phyloP scores from a whole-genome alignment of 2,113 vertebrate species.

The Opisthocomus hoazin region DNA sequence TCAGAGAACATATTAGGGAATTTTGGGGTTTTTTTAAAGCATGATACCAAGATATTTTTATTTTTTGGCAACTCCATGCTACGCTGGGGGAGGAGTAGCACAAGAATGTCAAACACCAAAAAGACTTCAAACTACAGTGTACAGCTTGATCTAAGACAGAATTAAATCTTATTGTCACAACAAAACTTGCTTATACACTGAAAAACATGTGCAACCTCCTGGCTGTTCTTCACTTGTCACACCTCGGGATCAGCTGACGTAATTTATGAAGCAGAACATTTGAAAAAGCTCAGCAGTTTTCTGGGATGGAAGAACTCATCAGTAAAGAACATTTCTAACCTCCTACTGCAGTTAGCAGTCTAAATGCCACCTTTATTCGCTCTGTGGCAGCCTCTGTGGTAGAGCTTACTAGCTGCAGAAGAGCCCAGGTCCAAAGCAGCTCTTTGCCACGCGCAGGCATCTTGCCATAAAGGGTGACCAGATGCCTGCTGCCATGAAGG shows the following conservation, averaged over 20 bases:
- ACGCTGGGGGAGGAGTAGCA: neutral
- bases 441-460: neutral
- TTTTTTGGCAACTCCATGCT: neutral
- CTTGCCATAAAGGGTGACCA: neutral
- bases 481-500: neutral
- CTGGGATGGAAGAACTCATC: neutral
- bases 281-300: neutral
- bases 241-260: neutral
- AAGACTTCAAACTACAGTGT: neutral
- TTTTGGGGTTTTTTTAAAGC: neutral
- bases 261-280: neutral
- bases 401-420: neutral
- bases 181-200: neutral
- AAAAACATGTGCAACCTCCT: neutral
- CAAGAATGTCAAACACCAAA: neutral
- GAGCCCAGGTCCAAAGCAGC: neutral
- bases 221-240: neutral
- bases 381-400: neutral
- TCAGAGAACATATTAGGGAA: neutral
- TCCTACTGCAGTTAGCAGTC: neutral
- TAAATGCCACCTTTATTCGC: neutral
- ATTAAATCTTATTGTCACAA: neutral
- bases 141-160: conserved; percentile 12
- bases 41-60: neutral
- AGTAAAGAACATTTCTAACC: neutral